Percentiles rank a stretch among this genome's conserved stretches.
Evolutionary conservation across 2,888 invertebrate species (phyloP).

Genomic region (Acleris laterana): DNA sequence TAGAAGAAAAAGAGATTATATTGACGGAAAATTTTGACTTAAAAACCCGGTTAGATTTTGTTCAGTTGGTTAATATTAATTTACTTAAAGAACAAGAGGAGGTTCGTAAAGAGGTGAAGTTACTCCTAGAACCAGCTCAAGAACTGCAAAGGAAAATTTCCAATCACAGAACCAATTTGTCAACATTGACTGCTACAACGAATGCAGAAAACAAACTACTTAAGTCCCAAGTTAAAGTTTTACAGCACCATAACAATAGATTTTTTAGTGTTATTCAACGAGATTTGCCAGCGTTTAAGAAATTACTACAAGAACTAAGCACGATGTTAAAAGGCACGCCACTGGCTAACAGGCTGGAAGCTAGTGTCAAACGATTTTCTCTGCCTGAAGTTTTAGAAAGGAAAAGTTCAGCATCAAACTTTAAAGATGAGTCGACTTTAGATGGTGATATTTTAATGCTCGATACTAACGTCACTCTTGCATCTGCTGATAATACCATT

Average conservation of each 20-base stretch:
- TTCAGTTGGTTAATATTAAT: slow-evolving; percentile 53
- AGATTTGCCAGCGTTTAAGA: slow-evolving; percentile 71
- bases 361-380: slow-evolving; percentile 64
- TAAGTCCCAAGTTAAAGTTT: slow-evolving; percentile 67
- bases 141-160: slow-evolving; percentile 71
- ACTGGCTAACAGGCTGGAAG: slow-evolving; percentile 48
- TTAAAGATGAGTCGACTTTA: slow-evolving; percentile 71
- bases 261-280: slow-evolving; percentile 72
- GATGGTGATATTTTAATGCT: slow-evolving; percentile 76
- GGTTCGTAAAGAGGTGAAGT: slow-evolving; percentile 59
- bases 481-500: slow-evolving; percentile 65
- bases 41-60: slow-evolving; percentile 47
- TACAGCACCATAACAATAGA: slow-evolving; percentile 71
- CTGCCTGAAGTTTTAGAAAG: slow-evolving; percentile 66
- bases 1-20: slow-evolving; percentile 44
- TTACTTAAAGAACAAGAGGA: slow-evolving; percentile 62
- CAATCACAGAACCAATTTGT: slow-evolving; percentile 71
- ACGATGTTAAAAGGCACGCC: slow-evolving; percentile 58
- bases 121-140: slow-evolving; percentile 59
- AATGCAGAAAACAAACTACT: slow-evolving; percentile 74
- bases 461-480: slow-evolving; percentile 72
- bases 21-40: slow-evolving; percentile 56
- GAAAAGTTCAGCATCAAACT: slow-evolving; percentile 52
- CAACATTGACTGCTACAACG: slow-evolving; percentile 74
- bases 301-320: slow-evolving; percentile 63